Conservation (phyloP, 2,797 vertebrate genomes). For the Eulemur albifrons region DNA sequence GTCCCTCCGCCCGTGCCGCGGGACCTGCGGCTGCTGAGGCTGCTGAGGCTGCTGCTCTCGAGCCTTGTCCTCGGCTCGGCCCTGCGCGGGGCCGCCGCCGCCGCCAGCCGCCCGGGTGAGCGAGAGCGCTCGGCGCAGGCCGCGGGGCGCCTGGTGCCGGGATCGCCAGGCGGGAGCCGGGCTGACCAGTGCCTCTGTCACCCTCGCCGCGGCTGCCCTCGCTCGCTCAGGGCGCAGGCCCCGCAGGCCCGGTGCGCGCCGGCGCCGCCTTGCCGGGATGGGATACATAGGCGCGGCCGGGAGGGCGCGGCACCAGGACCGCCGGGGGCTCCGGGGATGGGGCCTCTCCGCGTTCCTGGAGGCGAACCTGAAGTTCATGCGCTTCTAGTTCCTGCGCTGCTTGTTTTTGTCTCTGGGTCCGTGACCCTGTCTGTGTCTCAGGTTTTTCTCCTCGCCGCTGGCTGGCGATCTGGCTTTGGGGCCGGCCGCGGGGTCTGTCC, state of each 20-base stretch:
- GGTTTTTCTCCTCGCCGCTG: background rate
- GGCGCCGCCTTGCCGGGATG: background rate
- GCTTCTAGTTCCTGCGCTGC: background rate
- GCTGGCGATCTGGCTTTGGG: background rate
- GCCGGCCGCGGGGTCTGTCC: background rate
- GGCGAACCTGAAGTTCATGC: background rate
- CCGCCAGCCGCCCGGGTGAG: conserved; percentile 73
- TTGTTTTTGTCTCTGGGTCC: background rate
- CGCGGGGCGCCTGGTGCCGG: background rate
- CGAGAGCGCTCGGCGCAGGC: background rate
- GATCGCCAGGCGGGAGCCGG: background rate
- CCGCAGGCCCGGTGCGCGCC: background rate
- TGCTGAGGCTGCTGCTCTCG: conserved; percentile 70
- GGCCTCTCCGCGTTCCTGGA: background rate
- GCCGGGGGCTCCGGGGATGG: background rate
- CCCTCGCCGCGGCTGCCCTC: background rate
- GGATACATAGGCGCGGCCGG: background rate
- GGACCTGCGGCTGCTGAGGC: conserved; percentile 64
- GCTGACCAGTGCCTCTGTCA: background rate
- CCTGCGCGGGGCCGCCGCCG: conserved; percentile 44
- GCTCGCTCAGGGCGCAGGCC: background rate
- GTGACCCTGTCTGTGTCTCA: background rate
- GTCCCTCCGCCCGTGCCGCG: conserved; percentile 59
- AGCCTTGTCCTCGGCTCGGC: conserved; percentile 61
- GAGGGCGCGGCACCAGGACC: background rate